Evolutionary conservation across 2,113 vertebrate genomes (phyloP), one percentile per base, ranked within the genome.

Genomic region (Psammodynastes pulverulentus): DNA sequence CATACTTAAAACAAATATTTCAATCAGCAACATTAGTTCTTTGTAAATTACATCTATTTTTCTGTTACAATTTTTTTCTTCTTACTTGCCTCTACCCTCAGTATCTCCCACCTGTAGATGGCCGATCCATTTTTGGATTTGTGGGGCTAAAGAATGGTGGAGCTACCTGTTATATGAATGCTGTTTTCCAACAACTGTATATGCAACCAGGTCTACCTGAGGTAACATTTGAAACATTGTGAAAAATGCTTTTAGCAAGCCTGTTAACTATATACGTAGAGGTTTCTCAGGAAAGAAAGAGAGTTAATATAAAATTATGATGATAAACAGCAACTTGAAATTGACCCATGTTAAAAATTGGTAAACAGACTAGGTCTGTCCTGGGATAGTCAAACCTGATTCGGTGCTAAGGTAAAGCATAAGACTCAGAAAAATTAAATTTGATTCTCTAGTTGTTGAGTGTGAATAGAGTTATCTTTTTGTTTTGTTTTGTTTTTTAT

Each of bases 81-180:
- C 21, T 15, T 79, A 0, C 92, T 0, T 91, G 89, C 92, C 5
- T 92, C 39, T 23, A 88, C 93, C 39, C 67, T 39, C 90, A 99
- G 99, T 99, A 98, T 96, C 98, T 99, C 7, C 99, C 99, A 10
- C 99, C 99, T 0, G 99, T 99, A 94, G 99, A 99, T 89, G 99
- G 99, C 95, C 98, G 99, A 29, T 99, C 99, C 21, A 96, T 98
- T 56, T 99, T 99, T 12, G 99, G 99, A 24, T 99, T 99, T 93
- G 99, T 99, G 92, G 99, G 99, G 0, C 95, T 99, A 94, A 99
- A 99, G 97, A 99, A 99, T 0, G 99, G 99, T 10, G 99, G 99
- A 2, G 99, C 99, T 13, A 99, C 99, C 0, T 99, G 99, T 96
- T 99, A 99, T 95, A 99, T 99, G 99, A 99, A 99, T 9, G 99